Conservation (phyloP, 2,888 invertebrate species). For the Hypercompe scribonia region DNA sequence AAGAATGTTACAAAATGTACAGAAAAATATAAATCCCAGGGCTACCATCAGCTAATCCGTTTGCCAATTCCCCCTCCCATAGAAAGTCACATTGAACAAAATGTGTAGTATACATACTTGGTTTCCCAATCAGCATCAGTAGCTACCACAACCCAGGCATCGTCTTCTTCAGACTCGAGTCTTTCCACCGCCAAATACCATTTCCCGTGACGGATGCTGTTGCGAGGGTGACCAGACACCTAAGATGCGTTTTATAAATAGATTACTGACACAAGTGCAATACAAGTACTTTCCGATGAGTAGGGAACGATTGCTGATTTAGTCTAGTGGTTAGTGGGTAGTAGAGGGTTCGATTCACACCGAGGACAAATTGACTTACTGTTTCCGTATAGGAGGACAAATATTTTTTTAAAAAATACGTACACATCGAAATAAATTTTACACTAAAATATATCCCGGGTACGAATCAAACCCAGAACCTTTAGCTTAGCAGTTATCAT, state of each 20-base stretch:
- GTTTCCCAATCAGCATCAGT: conserved; percentile 96
- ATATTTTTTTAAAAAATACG: background rate
- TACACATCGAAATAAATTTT: background rate
- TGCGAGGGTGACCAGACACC: conserved; percentile 93
- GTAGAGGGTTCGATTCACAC: background rate
- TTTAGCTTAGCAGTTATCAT: background rate
- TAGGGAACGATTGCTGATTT: too few species aligned
- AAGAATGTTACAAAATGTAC: too few species aligned
- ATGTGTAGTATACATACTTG: conserved; percentile 85
- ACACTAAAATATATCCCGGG: background rate
- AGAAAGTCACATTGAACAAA: background rate
- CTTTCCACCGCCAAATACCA: conserved; percentile 91
- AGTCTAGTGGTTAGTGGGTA: too few species aligned
- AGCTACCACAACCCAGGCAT: conserved; percentile 90
- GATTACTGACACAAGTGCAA: background rate
- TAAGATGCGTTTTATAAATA: conserved; percentile 51
- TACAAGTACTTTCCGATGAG: too few species aligned
- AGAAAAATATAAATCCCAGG: too few species aligned
- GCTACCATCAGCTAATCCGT: background rate
- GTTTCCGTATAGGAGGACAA: too few species aligned
- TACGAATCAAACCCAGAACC: background rate
- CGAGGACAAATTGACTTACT: too few species aligned
- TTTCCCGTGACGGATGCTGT: conserved; percentile 91
- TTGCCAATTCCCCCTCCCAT: background rate
- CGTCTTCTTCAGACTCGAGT: conserved; percentile 82